These are phyloP conservation scores for Xanthia togata DNA, from an alignment of 2,888 invertebrate genomes.

Conservation along the genomic window DNA sequence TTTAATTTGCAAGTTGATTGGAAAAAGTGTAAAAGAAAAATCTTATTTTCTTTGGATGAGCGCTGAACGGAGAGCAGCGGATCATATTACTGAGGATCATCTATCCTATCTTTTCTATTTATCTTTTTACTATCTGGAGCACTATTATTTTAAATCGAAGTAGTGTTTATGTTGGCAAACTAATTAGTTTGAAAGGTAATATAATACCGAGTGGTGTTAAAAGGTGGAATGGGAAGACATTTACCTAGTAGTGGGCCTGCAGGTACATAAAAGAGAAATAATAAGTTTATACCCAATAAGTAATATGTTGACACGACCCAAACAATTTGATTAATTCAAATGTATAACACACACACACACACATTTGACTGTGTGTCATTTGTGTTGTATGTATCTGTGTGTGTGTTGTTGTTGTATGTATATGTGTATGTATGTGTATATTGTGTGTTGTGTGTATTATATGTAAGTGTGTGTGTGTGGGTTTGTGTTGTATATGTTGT, in stretches of 20 bases:
- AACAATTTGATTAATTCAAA: neutral
- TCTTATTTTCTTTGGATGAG: constrained; percentile 38
- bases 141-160: constrained; percentile 40
- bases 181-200: constrained; percentile 33
- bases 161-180: constrained; percentile 4
- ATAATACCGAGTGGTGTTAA: neutral
- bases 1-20: constrained; percentile 56
- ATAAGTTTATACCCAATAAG: neutral
- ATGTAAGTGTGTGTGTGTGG: too few species aligned
- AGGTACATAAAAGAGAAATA: neutral
- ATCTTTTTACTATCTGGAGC: constrained; percentile 46
- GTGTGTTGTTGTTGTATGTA: too few species aligned
- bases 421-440: too few species aligned
- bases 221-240: neutral
- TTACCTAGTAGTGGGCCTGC: neutral
- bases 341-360: neutral
- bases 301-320: neutral
- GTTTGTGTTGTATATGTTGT: too few species aligned
- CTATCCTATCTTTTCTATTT: constrained; percentile 45
- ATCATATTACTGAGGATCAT: constrained; percentile 50
- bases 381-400: too few species aligned
- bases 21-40: constrained; percentile 39
- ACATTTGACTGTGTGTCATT: too few species aligned
- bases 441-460: too few species aligned
- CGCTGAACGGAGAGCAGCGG: constrained; percentile 19